Evolutionary conservation across 1,140 invertebrate genomes (phyloP).

Genomic region (Leucophenga varia): DNA sequence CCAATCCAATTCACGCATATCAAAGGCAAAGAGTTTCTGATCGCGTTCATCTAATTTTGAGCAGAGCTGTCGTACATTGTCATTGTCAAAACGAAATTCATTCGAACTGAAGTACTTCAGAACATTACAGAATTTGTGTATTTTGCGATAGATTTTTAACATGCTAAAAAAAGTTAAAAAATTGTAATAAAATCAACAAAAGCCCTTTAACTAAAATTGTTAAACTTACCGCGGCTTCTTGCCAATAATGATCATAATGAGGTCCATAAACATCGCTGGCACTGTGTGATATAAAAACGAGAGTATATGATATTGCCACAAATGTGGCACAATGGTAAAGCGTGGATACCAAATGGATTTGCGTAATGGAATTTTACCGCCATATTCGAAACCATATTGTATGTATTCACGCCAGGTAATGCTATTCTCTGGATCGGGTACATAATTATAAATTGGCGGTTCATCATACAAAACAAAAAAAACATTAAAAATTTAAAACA

Average conservation of each 20-base stretch:
- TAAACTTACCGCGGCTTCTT: constrained; percentile 60
- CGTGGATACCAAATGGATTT: constrained; percentile 61
- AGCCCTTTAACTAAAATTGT: too few relatives aligned
- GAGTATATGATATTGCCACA: constrained; percentile 58
- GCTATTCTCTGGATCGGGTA: constrained; percentile 67
- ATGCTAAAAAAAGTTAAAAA: constrained; percentile 60
- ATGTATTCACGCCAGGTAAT: constrained; percentile 68
- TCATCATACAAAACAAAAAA: constrained; percentile 32
- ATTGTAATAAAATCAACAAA: too few relatives aligned
- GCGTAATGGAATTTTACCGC: constrained; percentile 51
- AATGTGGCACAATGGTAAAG: constrained; percentile 58
- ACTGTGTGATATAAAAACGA: constrained; percentile 62
- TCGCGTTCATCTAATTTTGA: constrained; percentile 64
- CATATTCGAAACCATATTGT: constrained; percentile 52
- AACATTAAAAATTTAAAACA: not conserved
- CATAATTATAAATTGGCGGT: constrained; percentile 70
- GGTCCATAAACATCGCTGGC: constrained; percentile 64
- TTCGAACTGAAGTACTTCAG: constrained; percentile 71
- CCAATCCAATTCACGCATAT: constrained; percentile 70
- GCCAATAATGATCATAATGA: constrained; percentile 58
- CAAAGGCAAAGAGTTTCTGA: constrained; percentile 68
- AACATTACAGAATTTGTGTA: constrained; percentile 69
- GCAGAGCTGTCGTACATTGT: constrained; percentile 67
- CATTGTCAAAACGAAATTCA: constrained; percentile 71
- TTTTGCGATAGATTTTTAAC: constrained; percentile 71